phyloP scores from a whole-genome alignment of 2,888 invertebrate genomes.

The Clanis bilineata region DNA sequence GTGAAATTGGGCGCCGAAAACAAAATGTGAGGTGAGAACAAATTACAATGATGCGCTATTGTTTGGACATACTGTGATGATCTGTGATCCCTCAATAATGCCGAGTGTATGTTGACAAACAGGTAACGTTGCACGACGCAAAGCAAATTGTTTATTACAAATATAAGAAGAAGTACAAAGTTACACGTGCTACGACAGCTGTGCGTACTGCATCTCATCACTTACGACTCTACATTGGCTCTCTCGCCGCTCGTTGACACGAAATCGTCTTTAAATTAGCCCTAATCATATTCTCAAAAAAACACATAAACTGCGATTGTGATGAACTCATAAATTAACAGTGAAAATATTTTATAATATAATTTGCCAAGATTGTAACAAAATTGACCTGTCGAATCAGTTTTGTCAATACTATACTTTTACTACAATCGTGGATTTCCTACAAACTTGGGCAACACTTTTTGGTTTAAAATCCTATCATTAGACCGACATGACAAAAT shows the following conservation, averaged over 20 bases:
- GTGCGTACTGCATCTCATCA: not conserved
- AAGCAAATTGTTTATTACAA: not conserved
- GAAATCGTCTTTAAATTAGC: conserved; percentile 13
- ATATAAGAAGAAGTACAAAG: too few relatives aligned
- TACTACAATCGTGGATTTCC: too few relatives aligned
- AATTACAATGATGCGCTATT: not conserved
- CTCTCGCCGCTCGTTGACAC: conserved; percentile 23
- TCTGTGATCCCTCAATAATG: not conserved
- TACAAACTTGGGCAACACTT: too few relatives aligned
- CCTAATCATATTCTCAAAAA: not conserved
- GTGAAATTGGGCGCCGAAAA: conserved; percentile 26
- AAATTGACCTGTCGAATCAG: too few relatives aligned
- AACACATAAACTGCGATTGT: not conserved
- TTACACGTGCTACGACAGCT: not conserved
- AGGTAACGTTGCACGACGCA: not conserved
- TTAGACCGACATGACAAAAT: too few relatives aligned
- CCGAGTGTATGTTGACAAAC: not conserved
- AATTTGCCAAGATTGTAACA: too few relatives aligned
- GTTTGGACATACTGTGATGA: not conserved
- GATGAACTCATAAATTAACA: not conserved
- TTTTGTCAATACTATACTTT: too few relatives aligned
- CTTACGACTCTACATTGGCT: not conserved
- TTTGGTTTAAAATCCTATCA: too few relatives aligned
- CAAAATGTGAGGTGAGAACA: not conserved
- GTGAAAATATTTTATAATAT: too few relatives aligned